Conservation (phyloP, 2,888 invertebrate genomes). For the Luffia ferchaultella region DNA sequence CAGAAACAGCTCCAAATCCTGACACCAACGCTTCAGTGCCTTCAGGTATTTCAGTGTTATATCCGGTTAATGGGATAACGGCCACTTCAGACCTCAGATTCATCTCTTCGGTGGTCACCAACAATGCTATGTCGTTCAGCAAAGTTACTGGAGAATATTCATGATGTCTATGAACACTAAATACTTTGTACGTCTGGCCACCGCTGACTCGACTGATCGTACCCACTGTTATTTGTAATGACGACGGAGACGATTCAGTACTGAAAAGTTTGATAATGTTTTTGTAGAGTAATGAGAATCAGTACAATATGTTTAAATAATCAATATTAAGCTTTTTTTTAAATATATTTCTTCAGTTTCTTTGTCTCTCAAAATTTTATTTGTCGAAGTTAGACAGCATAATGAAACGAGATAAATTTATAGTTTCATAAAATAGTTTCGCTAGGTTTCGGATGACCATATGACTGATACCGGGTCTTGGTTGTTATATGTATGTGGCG, state of each 20-base stretch:
- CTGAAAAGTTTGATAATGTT: too few species aligned
- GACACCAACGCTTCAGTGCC: constrained; percentile 45
- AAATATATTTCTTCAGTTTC: too few species aligned
- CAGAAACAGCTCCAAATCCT: constrained; percentile 42
- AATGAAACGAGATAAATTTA: too few species aligned
- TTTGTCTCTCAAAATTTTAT: too few species aligned
- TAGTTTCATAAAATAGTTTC: too few species aligned
- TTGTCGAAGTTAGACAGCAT: too few species aligned
- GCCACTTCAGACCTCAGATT: constrained; percentile 26
- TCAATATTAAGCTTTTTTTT: too few species aligned
- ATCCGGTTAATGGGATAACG: constrained; percentile 28
- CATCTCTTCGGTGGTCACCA: constrained; percentile 29
- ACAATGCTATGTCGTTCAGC: constrained; percentile 43
- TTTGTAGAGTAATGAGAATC: too few species aligned
- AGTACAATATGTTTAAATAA: too few species aligned
- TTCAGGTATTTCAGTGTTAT: constrained; percentile 23
- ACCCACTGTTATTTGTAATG: constrained; percentile 34
- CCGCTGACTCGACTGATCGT: constrained; percentile 33
- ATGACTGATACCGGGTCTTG: too few species aligned
- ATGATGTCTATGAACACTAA: constrained; percentile 30
- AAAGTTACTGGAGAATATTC: constrained; percentile 29
- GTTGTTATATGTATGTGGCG: too few species aligned
- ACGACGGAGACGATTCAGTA: constrained; percentile 19
- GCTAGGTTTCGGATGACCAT: too few species aligned
- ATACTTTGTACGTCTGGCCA: constrained; percentile 33